Evolutionary conservation across 2,797 vertebrate species (phyloP), one percentile per base, ranked within the genome.

Genomic region (Acrossocheilus fasciatus): DNA sequence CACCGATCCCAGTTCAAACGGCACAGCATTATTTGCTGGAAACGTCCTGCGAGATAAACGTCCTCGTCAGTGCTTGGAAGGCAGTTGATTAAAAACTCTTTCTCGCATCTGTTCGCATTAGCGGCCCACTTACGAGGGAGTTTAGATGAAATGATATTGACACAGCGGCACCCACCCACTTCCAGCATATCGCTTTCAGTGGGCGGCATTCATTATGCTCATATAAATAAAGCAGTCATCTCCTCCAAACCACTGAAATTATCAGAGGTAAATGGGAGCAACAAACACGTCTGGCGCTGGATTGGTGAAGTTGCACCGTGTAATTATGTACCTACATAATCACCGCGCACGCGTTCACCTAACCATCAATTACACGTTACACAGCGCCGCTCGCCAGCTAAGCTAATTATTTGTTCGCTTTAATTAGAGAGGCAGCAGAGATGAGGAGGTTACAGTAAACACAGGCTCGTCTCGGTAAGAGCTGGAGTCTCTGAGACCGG

Each of bases 351-450:
- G 92, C 91, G 91, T 87, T 90, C 92, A 91, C 89, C 92, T 93
- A 92, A 88, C 93, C 91, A 92, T 91, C 94, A 94, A 95, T 96
- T 95, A 95, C 92, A 92, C 90, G 36, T 89, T 91, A 91, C 92
- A 36, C 70, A 86, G 91, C 94, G 93, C 91, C 94, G 94, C 95
- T 66, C 62, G 14, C 62, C 30, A 66, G 62, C 26, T 34, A 34
- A 7, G 14, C 5, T 95, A 94, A 94, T 93, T 92, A 95, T 94
- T 93, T 94, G 94, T 95, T 94, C 92, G 90, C 91, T 57, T 93
- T 94, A 95, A 95, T 96, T 96, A 93, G 94, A 93, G 92, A 93
- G 93, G 93, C 94, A 93, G 93, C 93, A 85, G 92, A 91, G 74
- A 72, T 54, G 43, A 47, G 75, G 83, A 82, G 79, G 69, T 82